A percentile compares a stretch with the other conserved stretches of the same genome.
phyloP scores from a whole-genome alignment of 2,888 invertebrate genomes.

The Odontocerum albicorne region DNA sequence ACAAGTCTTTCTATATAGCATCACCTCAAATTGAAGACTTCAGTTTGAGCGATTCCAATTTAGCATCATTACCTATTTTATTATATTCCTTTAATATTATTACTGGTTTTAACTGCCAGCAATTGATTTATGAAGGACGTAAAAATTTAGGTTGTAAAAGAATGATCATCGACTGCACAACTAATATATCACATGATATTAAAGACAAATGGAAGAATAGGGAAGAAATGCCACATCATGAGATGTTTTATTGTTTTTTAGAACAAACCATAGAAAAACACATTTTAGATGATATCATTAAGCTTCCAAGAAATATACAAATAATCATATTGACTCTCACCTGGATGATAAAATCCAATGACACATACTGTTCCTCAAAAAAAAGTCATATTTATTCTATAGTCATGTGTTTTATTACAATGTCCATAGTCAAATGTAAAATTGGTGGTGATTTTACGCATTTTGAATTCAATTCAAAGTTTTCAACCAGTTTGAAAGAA shows the following conservation, averaged over 20 bases:
- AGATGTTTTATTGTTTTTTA: slow-evolving; percentile 55
- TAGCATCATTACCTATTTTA: slow-evolving; percentile 63
- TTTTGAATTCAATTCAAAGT: slow-evolving; percentile 52
- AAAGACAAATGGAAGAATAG: slow-evolving; percentile 5
- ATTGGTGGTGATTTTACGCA: slow-evolving; percentile 58
- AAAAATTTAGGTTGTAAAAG: slow-evolving; percentile 46
- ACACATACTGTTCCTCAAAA: slow-evolving; percentile 45
- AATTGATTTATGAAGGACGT: slow-evolving; percentile 48
- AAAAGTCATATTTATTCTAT: slow-evolving; percentile 58
- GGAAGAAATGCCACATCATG: slow-evolving; percentile 36
- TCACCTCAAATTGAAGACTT: slow-evolving; percentile 74
- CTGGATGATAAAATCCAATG: slow-evolving; percentile 58
- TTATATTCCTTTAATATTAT: slow-evolving; percentile 59
- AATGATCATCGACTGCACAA: slow-evolving; percentile 42
- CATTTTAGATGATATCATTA: slow-evolving; percentile 45
- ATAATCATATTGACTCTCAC: slow-evolving; percentile 59
- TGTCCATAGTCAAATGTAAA: slow-evolving; percentile 60
- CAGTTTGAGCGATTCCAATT: slow-evolving; percentile 59
- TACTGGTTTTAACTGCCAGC: slow-evolving; percentile 47
- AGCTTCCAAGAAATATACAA: slow-evolving; percentile 60
- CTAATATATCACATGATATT: slow-evolving; percentile 25
- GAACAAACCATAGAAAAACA: slow-evolving; percentile 47
- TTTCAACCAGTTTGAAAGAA: slow-evolving; percentile 46
- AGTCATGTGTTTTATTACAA: slow-evolving; percentile 58
- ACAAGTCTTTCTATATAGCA: slow-evolving; percentile 65